Conservation (phyloP, 2,797 vertebrate genomes). For the Varecia variegata region DNA sequence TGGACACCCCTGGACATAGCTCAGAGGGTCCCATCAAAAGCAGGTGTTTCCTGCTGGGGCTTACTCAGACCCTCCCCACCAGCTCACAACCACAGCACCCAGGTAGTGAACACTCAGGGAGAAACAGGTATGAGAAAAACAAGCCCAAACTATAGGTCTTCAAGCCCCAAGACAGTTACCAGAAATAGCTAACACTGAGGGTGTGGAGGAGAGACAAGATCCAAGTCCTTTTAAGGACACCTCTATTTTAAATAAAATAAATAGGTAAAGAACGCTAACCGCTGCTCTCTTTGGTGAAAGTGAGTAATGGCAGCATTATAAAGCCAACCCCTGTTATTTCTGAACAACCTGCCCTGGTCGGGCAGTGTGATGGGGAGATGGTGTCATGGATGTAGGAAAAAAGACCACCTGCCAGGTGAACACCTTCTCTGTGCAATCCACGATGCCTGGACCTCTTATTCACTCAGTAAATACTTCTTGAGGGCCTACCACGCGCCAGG, state of each 20-base stretch:
- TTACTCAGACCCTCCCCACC: background rate
- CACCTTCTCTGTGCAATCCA: background rate
- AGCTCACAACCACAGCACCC: background rate
- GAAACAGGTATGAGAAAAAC: background rate
- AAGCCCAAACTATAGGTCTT: background rate
- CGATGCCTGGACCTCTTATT: background rate
- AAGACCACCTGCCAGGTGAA: background rate
- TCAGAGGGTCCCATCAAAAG: background rate
- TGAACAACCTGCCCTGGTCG: background rate
- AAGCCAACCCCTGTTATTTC: background rate
- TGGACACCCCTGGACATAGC: background rate
- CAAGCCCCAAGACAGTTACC: background rate
- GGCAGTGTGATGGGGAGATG: background rate
- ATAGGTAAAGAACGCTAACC: background rate
- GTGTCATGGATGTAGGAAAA: background rate
- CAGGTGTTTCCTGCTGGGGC: background rate
- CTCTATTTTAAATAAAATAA: background rate
- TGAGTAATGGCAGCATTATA: background rate
- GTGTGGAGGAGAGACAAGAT: background rate
- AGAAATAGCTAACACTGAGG: background rate
- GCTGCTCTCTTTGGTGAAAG: constrained; percentile 50
- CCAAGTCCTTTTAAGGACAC: background rate
- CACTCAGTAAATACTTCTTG: background rate
- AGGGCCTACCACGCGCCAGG: background rate
- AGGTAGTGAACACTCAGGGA: background rate